A percentile compares a stretch with the other conserved stretches of the same genome.
These are phyloP conservation scores for Epizoanthus ramosus DNA, from an alignment of 92 coral and sea anemone genomes.

Conservation along the genomic window DNA sequence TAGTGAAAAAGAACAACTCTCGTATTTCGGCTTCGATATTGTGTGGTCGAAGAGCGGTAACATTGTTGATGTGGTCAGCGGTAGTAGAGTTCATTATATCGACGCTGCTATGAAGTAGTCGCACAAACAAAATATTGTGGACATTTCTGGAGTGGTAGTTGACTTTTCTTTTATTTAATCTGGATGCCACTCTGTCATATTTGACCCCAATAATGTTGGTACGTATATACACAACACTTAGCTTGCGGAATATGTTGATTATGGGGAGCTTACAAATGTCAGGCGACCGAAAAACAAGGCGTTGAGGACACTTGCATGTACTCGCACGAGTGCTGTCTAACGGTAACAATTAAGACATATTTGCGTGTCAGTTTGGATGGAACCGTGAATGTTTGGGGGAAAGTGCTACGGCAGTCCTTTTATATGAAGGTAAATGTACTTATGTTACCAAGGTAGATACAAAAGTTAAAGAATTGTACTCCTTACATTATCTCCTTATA, in stretches of 20 bases:
- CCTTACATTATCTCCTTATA: not conserved
- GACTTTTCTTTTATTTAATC: no score
- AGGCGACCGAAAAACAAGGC: no score
- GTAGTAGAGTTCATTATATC: conserved; percentile 1
- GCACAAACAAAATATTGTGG: conserved; percentile 21
- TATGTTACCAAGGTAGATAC: not conserved
- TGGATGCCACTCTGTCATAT: no score
- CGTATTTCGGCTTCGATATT: no score
- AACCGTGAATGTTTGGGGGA: not conserved
- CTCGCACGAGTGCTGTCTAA: not conserved
- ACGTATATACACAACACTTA: conserved; percentile 14
- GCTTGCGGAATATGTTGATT: conserved; percentile 10
- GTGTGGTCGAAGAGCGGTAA: conserved; percentile 6
- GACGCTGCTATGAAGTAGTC: conserved; percentile 19
- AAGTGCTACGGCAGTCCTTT: not conserved
- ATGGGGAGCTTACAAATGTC: conserved; percentile 15
- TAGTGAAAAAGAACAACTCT: no score
- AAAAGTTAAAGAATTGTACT: no score
- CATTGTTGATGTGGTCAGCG: conserved; percentile 1
- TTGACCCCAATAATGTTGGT: not conserved
- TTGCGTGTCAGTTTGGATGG: conserved; percentile 8
- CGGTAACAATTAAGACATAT: conserved; percentile 8
- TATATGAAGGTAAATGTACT: conserved; percentile 17
- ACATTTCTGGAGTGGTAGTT: not conserved
- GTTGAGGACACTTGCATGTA: no score